Conservation (phyloP, 2,113 vertebrate genomes). For the Notechis scutatus region DNA sequence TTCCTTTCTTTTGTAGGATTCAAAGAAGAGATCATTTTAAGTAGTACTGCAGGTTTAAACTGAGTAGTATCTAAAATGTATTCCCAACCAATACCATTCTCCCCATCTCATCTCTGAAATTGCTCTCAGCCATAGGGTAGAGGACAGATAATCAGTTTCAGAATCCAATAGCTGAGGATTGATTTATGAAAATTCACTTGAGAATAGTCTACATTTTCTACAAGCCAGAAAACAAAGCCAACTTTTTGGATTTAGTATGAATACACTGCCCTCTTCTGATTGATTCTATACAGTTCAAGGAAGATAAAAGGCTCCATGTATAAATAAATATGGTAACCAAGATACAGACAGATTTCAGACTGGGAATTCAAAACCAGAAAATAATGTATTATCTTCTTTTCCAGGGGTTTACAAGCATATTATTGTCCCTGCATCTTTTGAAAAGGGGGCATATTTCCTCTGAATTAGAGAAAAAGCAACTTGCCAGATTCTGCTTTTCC, state of each 20-base stretch:
- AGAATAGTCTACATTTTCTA: not conserved
- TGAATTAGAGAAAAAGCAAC: not conserved
- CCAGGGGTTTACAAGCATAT: not conserved
- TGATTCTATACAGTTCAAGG: not conserved
- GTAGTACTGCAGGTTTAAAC: not conserved
- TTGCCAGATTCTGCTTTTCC: not conserved
- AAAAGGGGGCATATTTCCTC: not conserved
- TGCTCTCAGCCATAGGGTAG: not conserved
- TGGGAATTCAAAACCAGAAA: not conserved
- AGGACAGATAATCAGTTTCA: not conserved
- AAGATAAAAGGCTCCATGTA: not conserved
- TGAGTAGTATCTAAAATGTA: not conserved
- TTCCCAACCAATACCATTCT: not conserved
- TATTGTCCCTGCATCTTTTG: not conserved
- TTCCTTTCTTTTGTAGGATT: not conserved
- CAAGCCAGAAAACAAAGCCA: not conserved
- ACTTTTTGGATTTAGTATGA: not conserved
- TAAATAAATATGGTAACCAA: not conserved
- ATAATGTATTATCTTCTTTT: not conserved
- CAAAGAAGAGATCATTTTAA: not conserved
- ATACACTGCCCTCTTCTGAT: conserved; percentile 14
- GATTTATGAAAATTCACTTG: not conserved
- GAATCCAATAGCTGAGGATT: not conserved
- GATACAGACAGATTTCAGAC: not conserved
- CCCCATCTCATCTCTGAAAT: not conserved